Conservation (phyloP, 2,113 vertebrate genomes). For the Thunnus maccoyii region DNA sequence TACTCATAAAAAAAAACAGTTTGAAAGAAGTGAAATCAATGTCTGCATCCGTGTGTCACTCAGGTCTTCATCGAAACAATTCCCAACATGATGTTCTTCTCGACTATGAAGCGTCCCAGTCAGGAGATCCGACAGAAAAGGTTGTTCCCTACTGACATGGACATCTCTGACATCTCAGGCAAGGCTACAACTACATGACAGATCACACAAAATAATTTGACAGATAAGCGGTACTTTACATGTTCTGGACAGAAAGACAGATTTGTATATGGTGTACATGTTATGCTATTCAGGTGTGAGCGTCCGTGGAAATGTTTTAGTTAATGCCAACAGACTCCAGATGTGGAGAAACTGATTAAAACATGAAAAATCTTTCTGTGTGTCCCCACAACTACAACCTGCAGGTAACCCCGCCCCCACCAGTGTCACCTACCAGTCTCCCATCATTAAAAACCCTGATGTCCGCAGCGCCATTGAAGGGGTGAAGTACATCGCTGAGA, state of each 20-base stretch:
- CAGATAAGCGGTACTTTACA: background rate
- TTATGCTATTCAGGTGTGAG: background rate
- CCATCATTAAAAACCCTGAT: conserved; percentile 93
- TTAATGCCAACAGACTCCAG: background rate
- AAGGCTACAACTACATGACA: conserved; percentile 80
- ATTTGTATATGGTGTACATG: background rate
- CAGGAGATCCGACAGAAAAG: conserved; percentile 91
- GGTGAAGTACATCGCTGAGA: conserved; percentile 98
- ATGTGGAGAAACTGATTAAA: background rate
- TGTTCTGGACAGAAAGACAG: background rate
- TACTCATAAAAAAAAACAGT: background rate
- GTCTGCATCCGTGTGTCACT: background rate
- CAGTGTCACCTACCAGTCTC: conserved; percentile 91
- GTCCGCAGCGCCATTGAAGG: conserved; percentile 97
- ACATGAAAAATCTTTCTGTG: background rate
- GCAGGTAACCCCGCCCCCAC: conserved; percentile 91
- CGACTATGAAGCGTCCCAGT: conserved; percentile 96
- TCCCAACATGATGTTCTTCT: conserved; percentile 99
- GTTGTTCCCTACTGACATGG: conserved; percentile 91
- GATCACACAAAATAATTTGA: background rate
- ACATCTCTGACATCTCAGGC: conserved; percentile 98
- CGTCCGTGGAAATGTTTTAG: background rate
- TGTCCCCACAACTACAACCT: background rate
- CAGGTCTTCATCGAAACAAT: conserved; percentile 98
- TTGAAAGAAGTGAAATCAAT: no score